Evolutionary conservation across 1,140 invertebrate species (phyloP), one percentile per base, ranked within the genome.

Genomic region (Wiebesia pumilae): DNA sequence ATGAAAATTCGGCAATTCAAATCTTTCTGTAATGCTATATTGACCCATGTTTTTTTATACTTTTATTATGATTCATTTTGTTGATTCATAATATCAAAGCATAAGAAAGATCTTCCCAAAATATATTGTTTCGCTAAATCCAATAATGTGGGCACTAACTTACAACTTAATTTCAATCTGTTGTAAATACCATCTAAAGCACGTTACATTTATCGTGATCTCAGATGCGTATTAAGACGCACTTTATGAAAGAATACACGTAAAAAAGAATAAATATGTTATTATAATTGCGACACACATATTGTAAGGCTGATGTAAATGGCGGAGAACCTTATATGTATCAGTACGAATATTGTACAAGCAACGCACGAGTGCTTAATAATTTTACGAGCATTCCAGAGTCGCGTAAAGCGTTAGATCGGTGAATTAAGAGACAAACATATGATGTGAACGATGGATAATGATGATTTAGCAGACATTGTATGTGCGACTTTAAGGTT

Each of bases 321-420:
- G 14, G 14, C 33, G 33, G 16, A 40, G 38, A 12, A 38, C 27
- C 58, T 19, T 54, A 65, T 21, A 12, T 40, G 30, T 33, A 27
- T 40, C 35, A 38, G 16, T 38, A 81, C 43, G 38, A 43, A 43
- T 75, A 58, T 81, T 77, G 27, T 81, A 47, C 40, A 77, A 81
- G 24, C 33, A 73, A 81, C n/a, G 85, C 75, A 62, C 30, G 38
- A 67, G n/a, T 9, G 35, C 43, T 54, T 71, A 83, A 83, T 83
- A n/a, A 38, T 54, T 73, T 83, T 71, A 83, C 47, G 43, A 83
- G 43, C 54, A 38, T 40, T 7, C 14, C 30, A 19, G 38, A 6
- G 62, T 30, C 12, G 38, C 33, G 38, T 65, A 47, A 78, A 47
- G 78, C 33, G 47, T 62, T 84, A 40, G 24, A 21, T 40, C 35